Base-by-base conservation (phyloP, 2,113 vertebrate genomes). In the Austrofundulus limnaeus region DNA sequence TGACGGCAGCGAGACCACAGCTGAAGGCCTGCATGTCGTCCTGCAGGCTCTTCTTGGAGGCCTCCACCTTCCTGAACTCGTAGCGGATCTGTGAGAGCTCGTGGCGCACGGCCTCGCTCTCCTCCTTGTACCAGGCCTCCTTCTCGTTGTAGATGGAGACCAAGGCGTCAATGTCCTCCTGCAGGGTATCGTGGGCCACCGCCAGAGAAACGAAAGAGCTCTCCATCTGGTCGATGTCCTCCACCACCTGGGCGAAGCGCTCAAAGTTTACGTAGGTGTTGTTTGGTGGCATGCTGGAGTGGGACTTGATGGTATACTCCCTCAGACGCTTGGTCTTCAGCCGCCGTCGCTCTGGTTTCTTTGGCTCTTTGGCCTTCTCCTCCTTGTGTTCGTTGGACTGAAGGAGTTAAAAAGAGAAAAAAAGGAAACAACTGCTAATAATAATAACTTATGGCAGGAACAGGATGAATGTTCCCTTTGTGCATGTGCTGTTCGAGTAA, bases 301-400 rank as follows among this genome's bases (percentile, higher is more conserved):
- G 96, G 47, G 94, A 97, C 75, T 99, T 96, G 62, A 98, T 93
- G 2, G 96, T 97, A 77, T 99, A 98, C 76, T 98, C 97, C 73
- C 91, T 93, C 76, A 99, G 85, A 3, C 83, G 92, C 46, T 96
- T 96, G 14, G 97, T 95, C 91, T 98, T 96, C 81, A 99, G 89
- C 74, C 94, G 94, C 0, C 84, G 75, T 1, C 85, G 91, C 75
- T 91, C 93, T 3, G 78, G 82, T 66, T 91, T 94, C 80, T 67
- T 91, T 25, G 74, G 87, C 57, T 92, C 94, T 0, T 81, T 82
- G 31, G 86, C 53, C 85, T 91, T 72, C 59, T 94, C 94, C 72
- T 94, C 94, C 82, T 92, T 91, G 72, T 91, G 89, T 86, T 98
- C 91, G 34, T 90, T 92, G 75, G 89, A 91, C 82, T 91, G 89